Evolutionary conservation across 2,113 vertebrate species (phyloP).

Genomic region (Columba livia): DNA sequence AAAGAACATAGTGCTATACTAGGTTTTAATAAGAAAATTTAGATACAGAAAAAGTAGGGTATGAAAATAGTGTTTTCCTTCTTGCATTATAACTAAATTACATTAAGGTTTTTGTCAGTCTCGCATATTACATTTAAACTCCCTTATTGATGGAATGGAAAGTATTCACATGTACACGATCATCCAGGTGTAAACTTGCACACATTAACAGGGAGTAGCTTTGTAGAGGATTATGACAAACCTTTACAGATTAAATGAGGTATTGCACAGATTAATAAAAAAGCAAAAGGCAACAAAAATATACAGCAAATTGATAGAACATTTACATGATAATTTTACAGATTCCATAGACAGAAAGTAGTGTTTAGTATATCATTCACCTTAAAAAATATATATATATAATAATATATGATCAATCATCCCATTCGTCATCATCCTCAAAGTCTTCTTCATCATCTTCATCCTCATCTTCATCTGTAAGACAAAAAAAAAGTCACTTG

Average conservation of each 20-base stretch:
- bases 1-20: conserved; percentile 90
- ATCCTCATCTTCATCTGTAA: conserved; percentile 94
- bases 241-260: conserved; percentile 93
- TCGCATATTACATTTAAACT: conserved; percentile 80
- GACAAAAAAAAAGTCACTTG: conserved; percentile 29
- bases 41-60: conserved; percentile 90
- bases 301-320: conserved; percentile 94
- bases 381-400: conserved; percentile 85
- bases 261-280: conserved; percentile 98
- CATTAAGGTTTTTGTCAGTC: conserved; percentile 83
- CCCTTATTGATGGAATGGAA: conserved; percentile 81
- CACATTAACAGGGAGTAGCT: conserved; percentile 82
- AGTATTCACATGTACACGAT: conserved; percentile 80
- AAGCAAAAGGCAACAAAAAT: conserved; percentile 95
- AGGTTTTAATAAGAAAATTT: conserved; percentile 90
- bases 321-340: conserved; percentile 94
- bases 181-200: conserved; percentile 87
- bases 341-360: conserved; percentile 89
- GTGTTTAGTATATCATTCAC: conserved; percentile 87
- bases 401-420: conserved; percentile 87
- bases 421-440: conserved; percentile 99
- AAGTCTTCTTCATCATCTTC: conserved; percentile 98
- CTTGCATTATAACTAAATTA: conserved; percentile 84
- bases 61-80: conserved; percentile 95
- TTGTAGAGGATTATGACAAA: conserved; percentile 85